Percentiles rank a stretch among this genome's conserved stretches.
Conservation (phyloP, 2,888 invertebrate species). For the Dynastes tityus region DNA sequence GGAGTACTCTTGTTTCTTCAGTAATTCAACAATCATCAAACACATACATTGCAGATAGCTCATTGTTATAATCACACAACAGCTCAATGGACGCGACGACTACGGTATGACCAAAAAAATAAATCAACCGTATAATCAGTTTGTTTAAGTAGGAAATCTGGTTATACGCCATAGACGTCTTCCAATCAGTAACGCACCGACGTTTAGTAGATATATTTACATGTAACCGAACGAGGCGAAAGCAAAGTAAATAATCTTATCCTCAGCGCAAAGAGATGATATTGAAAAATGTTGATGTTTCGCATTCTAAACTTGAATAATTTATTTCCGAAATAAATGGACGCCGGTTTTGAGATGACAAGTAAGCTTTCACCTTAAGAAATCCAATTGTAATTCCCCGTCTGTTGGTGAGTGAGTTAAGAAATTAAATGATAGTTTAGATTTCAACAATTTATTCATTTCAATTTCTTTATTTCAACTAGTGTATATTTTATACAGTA, state of each 20-base stretch:
- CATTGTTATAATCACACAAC: conserved; percentile 20
- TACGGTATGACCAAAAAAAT: neutral
- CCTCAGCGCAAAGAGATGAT: conserved; percentile 6
- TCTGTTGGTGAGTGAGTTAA: no score
- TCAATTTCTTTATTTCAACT: no score
- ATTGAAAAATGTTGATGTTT: neutral
- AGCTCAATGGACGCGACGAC: conserved; percentile 5
- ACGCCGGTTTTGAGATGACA: conserved; percentile 24
- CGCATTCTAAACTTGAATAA: conserved; percentile 3
- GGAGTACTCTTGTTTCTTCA: conserved; percentile 29
- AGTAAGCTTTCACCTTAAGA: conserved; percentile 1
- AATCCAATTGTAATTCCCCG: neutral
- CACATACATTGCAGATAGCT: conserved; percentile 21
- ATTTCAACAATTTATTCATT: no score
- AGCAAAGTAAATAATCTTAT: conserved; percentile 32
- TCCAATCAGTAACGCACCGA: neutral
- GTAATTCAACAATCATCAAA: conserved; percentile 18
- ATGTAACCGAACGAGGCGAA: conserved; percentile 23
- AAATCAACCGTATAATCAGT: conserved; percentile 9
- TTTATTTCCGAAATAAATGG: conserved; percentile 45
- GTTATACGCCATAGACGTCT: neutral
- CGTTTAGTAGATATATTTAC: conserved; percentile 20
- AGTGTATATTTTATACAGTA: no score
- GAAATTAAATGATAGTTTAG: no score
- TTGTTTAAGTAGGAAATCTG: conserved; percentile 31